Percentiles rank a stretch among this genome's conserved stretches.
Conservation (phyloP, 2,888 invertebrate species). For the Noctua pronuba region DNA sequence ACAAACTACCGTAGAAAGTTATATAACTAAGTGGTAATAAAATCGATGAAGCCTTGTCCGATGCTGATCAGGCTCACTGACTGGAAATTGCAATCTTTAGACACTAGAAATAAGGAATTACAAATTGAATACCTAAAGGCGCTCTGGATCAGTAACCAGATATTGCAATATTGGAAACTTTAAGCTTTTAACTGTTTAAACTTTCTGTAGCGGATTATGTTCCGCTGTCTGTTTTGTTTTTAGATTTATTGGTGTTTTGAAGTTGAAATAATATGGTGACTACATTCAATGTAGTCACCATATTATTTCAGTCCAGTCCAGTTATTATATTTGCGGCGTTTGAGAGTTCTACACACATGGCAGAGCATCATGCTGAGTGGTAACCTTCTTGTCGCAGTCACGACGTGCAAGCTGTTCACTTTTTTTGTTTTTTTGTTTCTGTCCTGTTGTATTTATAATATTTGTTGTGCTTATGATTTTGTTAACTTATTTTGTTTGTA, state of each 20-base stretch:
- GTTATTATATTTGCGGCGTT: neutral
- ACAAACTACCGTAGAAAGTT: slow-evolving; percentile 3
- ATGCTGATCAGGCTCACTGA: slow-evolving; percentile 42
- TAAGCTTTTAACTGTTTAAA: neutral
- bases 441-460: too few species aligned
- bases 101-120: slow-evolving; percentile 40
- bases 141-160: slow-evolving; percentile 20
- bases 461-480: too few species aligned
- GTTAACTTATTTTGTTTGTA: too few species aligned
- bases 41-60: slow-evolving; percentile 36
- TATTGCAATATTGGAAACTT: slow-evolving; percentile 38
- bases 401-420: too few species aligned
- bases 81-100: slow-evolving; percentile 59
- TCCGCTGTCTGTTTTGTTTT: neutral
- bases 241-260: neutral
- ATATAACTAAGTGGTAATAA: slow-evolving; percentile 36
- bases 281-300: too few species aligned
- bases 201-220: slow-evolving; percentile 7
- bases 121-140: slow-evolving; percentile 37
- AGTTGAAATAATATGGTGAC: neutral
- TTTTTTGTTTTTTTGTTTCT: too few species aligned
- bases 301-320: too few species aligned
- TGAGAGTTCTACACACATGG: too few species aligned
- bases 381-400: too few species aligned
- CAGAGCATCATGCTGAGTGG: too few species aligned